Percentiles rank a stretch among this genome's conserved stretches.
These are phyloP conservation scores for Coregonus sp. DNA, from an alignment of 2,797 vertebrate genomes.

Conservation along the genomic window DNA sequence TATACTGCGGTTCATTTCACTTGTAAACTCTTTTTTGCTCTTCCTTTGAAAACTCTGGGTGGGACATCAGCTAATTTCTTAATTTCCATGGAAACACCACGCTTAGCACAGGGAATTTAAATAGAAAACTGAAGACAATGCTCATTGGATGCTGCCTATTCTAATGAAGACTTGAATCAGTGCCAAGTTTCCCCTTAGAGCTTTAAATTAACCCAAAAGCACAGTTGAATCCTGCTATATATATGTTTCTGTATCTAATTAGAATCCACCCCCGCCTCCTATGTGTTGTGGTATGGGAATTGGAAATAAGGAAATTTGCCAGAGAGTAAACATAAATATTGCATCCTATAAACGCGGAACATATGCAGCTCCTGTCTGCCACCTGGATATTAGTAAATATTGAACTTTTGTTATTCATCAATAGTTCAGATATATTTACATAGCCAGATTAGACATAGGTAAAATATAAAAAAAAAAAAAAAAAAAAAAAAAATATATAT, in stretches of 20 bases:
- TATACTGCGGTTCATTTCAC: conserved; percentile 21
- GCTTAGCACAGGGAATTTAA: conserved; percentile 6
- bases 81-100: conserved; percentile 31
- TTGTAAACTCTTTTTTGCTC: conserved; percentile 22
- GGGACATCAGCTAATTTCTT: background rate
- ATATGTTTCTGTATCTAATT: conserved; percentile 51
- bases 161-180: conserved; percentile 15
- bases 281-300: conserved; percentile 34
- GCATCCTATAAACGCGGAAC: conserved; percentile 35
- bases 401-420: too few relatives aligned
- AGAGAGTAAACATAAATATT: conserved; percentile 26
- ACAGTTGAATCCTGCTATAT: conserved; percentile 27
- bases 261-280: conserved; percentile 22
- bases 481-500: too few relatives aligned
- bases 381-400: too few relatives aligned
- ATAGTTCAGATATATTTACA: too few relatives aligned
- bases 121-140: conserved; percentile 11
- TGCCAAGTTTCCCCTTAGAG: background rate
- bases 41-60: conserved; percentile 26
- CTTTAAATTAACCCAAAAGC: conserved; percentile 33
- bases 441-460: too few relatives aligned
- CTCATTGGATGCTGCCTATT: conserved; percentile 9
- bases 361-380: background rate
- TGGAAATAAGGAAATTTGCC: conserved; percentile 23
- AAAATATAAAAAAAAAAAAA: too few relatives aligned